Evolutionary conservation across 2,888 invertebrate species (phyloP), one percentile per base, ranked within the genome.

Genomic region (Tetramorium bicarinatum): DNA sequence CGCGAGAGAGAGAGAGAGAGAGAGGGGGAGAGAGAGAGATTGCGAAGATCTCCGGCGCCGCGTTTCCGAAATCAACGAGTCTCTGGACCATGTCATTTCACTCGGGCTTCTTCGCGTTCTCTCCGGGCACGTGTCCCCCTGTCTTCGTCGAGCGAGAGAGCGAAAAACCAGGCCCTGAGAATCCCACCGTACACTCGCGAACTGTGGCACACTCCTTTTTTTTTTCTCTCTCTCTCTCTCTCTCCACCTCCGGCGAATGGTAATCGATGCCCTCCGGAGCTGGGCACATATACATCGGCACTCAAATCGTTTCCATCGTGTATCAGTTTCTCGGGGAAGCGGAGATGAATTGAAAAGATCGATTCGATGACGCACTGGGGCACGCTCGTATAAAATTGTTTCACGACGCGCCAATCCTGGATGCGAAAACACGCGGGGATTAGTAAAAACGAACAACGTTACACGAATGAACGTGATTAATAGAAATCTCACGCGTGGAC

Each of bases 21-120:
- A 44, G 15, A 34, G 29, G 0, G 0, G 4, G 29, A 34, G 29
- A 4, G 4, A 0, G 29, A 0, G 29, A 4, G 29, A 34, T 34
- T 44, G 74, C n/a, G 61, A 47, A 47, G 61, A 34, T 62, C 47
- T 34, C 44, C 64, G 47, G 18, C 49, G 49, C 13, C 18, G 21
- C 2, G 25, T 49, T 38, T 66, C 49, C 29, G 44, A 61, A 66
- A 66, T 66, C 25, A 66, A 18, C 38, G 76, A 34, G 29, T 52
- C 38, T 18, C 25, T 38, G 66, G 13, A 38, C 38, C 38, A 25
- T 15, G 76, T 38, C 47, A 7, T 49, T 64, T 64, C 75, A 49
- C 64, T 74, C 29, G 44, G 59, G 29, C 8, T 3, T 11, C 38
- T 11, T 13, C 44, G 29, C 64, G 34, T 64, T 25, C 64, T 41